Percentiles rank a stretch among this genome's conserved stretches.
phyloP scores from a whole-genome alignment of 92 coral and sea anemone species.

The Anthopleura xanthogrammica region DNA sequence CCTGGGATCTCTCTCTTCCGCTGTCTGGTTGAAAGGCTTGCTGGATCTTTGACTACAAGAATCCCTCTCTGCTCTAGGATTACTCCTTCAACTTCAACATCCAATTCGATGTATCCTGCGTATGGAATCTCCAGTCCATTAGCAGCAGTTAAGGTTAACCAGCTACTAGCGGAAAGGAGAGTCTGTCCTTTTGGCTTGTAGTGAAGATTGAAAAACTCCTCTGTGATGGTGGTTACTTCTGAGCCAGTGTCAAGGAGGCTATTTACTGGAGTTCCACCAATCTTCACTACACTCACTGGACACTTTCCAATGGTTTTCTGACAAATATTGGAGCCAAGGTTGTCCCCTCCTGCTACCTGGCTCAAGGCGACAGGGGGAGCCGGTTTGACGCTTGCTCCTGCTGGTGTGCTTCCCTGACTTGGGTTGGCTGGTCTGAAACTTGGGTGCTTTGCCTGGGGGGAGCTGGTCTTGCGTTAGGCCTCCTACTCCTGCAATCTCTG shows the following conservation, averaged over 20 bases:
- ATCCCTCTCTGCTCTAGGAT: not conserved
- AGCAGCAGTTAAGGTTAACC: slow-evolving; percentile 50
- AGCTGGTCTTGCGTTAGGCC: not conserved
- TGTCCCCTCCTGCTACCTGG: slow-evolving; percentile 24
- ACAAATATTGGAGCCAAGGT: slow-evolving; percentile 31
- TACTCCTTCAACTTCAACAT: slow-evolving; percentile 12
- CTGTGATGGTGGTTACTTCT: slow-evolving; percentile 64
- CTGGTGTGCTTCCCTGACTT: no score
- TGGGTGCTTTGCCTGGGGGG: no score
- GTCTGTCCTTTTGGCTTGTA: slow-evolving; percentile 61
- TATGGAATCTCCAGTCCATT: slow-evolving; percentile 24
- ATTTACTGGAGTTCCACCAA: not conserved
- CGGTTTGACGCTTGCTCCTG: slow-evolving; percentile 13
- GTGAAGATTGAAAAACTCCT: slow-evolving; percentile 57
- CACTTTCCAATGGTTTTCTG: slow-evolving; percentile 62
- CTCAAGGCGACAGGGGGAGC: slow-evolving; percentile 33
- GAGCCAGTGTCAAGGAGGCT: slow-evolving; percentile 67
- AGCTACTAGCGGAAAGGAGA: slow-evolving; percentile 53
- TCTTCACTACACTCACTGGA: slow-evolving; percentile 52
- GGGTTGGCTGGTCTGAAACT: no score
- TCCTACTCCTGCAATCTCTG: not conserved
- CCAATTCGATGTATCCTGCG: slow-evolving; percentile 47
- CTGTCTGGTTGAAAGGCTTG: not conserved
- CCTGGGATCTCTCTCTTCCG: not conserved
- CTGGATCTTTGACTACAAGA: not conserved